A percentile compares a stretch with the other conserved stretches of the same genome.
Conservation (phyloP, 2,888 invertebrate genomes). For the Lydus trimaculatus region DNA sequence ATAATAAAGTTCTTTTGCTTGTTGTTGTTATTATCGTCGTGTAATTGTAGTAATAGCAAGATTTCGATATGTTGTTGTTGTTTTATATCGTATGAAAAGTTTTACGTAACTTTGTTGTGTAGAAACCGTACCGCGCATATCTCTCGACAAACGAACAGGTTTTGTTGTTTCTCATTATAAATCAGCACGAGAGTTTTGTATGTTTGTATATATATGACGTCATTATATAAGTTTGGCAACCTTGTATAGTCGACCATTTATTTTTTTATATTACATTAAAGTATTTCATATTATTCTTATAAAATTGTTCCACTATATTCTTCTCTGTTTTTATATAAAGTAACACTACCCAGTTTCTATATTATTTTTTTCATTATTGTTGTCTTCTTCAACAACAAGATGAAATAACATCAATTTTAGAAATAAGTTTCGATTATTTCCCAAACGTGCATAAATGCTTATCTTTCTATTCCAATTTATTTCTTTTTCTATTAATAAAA, state of each 20-base stretch:
- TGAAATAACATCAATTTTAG: slow-evolving; percentile 4
- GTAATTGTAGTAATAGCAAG: no score
- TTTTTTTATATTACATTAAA: neutral
- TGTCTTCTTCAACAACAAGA: neutral
- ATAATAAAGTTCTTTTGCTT: neutral
- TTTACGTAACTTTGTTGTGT: slow-evolving; percentile 2
- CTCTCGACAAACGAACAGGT: slow-evolving; percentile 50
- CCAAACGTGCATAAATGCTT: neutral
- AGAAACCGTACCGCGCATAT: slow-evolving; percentile 42
- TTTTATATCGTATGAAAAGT: neutral
- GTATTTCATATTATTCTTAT: neutral
- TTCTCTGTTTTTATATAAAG: neutral
- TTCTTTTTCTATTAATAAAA: neutral
- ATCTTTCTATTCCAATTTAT: neutral
- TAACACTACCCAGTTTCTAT: slow-evolving; percentile 2
- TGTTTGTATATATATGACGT: slow-evolving; percentile 45
- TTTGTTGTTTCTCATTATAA: slow-evolving; percentile 60
- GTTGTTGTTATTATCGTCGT: neutral
- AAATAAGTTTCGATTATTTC: slow-evolving; percentile 1
- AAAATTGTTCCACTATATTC: neutral
- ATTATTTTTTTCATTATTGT: neutral
- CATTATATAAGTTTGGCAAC: slow-evolving; percentile 51
- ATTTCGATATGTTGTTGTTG: no score
- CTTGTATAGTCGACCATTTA: slow-evolving; percentile 47
- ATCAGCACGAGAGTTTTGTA: slow-evolving; percentile 55